Evolutionary conservation across 2,888 invertebrate genomes (phyloP).

Genomic region (Neoitamus cyanurus): DNA sequence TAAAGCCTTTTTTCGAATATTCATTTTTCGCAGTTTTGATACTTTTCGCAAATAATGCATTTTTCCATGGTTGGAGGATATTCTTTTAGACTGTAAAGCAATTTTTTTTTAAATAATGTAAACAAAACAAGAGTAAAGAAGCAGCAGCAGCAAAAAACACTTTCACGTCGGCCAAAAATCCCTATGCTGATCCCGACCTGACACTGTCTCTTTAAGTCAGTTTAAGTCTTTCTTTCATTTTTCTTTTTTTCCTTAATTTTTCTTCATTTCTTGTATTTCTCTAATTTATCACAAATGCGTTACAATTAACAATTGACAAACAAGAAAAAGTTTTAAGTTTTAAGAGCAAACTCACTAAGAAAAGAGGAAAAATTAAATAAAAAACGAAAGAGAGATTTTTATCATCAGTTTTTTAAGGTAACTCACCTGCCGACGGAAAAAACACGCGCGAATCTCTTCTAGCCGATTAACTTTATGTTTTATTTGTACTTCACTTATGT

Average conservation of each 20-base stretch:
- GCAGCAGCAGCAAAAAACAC: constrained; percentile 13
- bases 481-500: constrained; percentile 1
- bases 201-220: constrained; percentile 51
- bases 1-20: constrained; percentile 63
- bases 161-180: constrained; percentile 68
- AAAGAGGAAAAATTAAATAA: constrained; percentile 51
- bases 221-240: constrained; percentile 47
- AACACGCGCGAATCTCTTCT: not conserved
- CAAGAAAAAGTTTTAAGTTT: constrained; percentile 53
- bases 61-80: constrained; percentile 42
- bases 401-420: constrained; percentile 52
- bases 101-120: constrained; percentile 20
- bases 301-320: not conserved
- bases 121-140: constrained; percentile 44
- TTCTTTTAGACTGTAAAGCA: constrained; percentile 44
- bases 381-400: constrained; percentile 61
- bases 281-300: not conserved
- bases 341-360: constrained; percentile 46
- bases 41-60: constrained; percentile 49
- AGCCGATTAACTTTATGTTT: not conserved
- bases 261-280: constrained; percentile 44
- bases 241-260: constrained; percentile 41
- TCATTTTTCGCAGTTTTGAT: constrained; percentile 44
- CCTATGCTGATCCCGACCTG: constrained; percentile 67
- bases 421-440: constrained; percentile 61